Base-by-base conservation (phyloP, 2,797 vertebrate species). In the Pantherophis vulpinus region DNA sequence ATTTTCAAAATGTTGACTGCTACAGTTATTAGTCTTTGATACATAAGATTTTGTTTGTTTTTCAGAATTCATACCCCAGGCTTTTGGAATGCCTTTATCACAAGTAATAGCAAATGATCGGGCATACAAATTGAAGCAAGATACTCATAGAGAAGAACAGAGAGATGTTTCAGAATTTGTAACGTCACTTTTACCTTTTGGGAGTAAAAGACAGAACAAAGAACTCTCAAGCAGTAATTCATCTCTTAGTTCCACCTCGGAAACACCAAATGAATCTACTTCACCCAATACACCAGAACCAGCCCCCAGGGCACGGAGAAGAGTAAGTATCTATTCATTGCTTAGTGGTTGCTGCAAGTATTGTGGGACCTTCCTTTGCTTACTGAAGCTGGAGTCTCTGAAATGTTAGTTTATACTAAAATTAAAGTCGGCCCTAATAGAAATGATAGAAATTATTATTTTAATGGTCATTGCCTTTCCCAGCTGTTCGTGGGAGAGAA, bases 181-280 rank as follows among this genome's bases (percentile, higher is more conserved):
- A 96, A 97, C 98, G 74, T 99, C 98, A 91, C 98, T 99, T 97
- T 98, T 99, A 93, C 98, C 99, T 10, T 98, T 99, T 58, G 98
- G 97, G 96, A 97, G 97, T 94, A 99, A 98, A 98, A 98, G 97
- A 91, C 96, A 98, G 94, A 99, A 98, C 97, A 99, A 98, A 97
- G 99, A 99, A 96, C 97, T 99, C 96, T 99, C 99, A 97, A 99
- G 99, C 98, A 99, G 99, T 98, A 99, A 99, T 97, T 99, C 99
- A 8, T 99, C 99, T 97, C 98, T 99, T 90, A 99, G 99, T 98
- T 99, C 99, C 93, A 98, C 98, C 93, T 99, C 99, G 0, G 99
- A 99, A 98, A 99, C 98, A 13, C 98, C 98, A 0, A 99, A 98
- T 11, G 99, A 99, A 95, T 98, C 98, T 29, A 98, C 98, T 14